Evolutionary conservation across 1,140 invertebrate species (phyloP), one percentile per base, ranked within the genome.

Genomic region (Carcinoscorpius rotundicauda): DNA sequence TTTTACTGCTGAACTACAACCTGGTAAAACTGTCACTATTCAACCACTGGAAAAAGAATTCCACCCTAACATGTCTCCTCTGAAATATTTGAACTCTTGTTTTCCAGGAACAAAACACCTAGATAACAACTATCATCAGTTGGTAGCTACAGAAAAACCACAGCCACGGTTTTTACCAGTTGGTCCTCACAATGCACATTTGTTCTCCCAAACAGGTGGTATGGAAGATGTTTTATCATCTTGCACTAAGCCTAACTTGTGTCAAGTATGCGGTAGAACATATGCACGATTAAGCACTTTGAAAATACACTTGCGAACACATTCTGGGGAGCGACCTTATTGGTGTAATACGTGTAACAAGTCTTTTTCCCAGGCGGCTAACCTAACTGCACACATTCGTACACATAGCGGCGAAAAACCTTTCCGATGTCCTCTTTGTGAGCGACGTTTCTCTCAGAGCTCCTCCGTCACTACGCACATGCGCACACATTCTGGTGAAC

Each of bases 311-410:
- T 82, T 98, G 64, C 81, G 95, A 53, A 98, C 95, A 0, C 96
- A 99, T 77, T 93, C 90, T 0, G 95, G 94, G 0, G 95, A 98
- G 77, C 87, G 94, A 74, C 96, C 96, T 0, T 99, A 97, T 78
- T 76, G 75, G 68, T 84, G 79, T 63, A 69, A 69, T 63, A 80
- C 81, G 50, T 86, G 85, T 73, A 80, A 79, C 70, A 87, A 87
- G 71, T 81, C 82, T 6, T 86, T 87, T 71, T 82, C 81, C 5
- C 81, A 86, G 72, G 84, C 85, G 4, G 85, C 85, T 4, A 86
- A 86, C 71, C 73, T 86, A 55, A 86, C 84, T 9, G 84, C 84
- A 5, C 84, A 86, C 71, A 78, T 81, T 9, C 72, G 84, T 60
- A 84, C 83, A 9, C 84, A 86, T 68, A 79, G 77, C 52, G 81